Conservation (phyloP, 2,113 vertebrate species). For the Callorhinus ursinus region DNA sequence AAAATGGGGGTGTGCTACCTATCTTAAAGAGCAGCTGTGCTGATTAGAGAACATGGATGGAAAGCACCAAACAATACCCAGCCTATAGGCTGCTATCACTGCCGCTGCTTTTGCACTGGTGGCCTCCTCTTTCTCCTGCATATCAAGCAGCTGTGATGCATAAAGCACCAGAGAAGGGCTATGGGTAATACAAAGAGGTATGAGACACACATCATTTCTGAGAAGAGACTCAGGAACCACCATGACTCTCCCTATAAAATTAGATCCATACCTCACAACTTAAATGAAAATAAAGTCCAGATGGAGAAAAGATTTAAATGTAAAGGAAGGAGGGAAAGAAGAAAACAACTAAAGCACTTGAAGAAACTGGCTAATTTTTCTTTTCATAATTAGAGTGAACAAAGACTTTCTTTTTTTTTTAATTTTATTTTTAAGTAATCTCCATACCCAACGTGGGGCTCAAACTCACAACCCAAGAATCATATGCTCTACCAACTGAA, state of each 20-base stretch:
- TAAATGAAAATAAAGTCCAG: constrained; percentile 37
- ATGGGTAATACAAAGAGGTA: neutral
- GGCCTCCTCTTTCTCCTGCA: neutral
- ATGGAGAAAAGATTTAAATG: neutral
- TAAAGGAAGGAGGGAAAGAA: neutral
- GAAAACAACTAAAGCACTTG: neutral
- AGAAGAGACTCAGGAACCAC: neutral
- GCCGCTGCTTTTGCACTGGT: neutral
- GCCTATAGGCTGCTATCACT: neutral
- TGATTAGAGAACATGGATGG: neutral
- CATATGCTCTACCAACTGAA: neutral
- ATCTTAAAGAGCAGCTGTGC: neutral
- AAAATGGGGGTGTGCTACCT: neutral
- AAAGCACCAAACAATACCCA: neutral
- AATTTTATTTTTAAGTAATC: neutral
- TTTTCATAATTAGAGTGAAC: constrained; percentile 11
- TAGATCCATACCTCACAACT: neutral
- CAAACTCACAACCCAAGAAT: neutral
- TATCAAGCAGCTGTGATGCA: neutral
- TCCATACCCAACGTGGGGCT: neutral
- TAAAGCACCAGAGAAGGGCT: neutral
- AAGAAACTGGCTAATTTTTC: constrained; percentile 36
- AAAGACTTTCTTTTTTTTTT: neutral
- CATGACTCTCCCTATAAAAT: neutral
- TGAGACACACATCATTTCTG: neutral